Base-by-base conservation (phyloP, 2,113 vertebrate species). In the human (Homo sapiens) region DNA sequence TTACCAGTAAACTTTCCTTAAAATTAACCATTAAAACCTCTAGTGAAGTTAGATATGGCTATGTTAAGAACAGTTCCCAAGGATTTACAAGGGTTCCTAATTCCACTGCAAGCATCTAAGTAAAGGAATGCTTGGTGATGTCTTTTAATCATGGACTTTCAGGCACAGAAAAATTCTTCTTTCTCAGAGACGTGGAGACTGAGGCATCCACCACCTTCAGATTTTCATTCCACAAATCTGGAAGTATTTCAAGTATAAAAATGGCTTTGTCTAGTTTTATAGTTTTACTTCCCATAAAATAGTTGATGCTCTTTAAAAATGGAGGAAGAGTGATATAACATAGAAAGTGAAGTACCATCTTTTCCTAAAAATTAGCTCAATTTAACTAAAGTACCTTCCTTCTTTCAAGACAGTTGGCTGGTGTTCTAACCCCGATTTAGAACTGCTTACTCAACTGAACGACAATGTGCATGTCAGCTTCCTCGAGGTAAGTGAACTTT, bases 401-500 rank as follows among this genome's bases (percentile, higher is more conserved):
- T 16, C 3, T 32, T 72, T 92, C 50, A 78, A 75, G 50, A 88
- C 38, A 89, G 70, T 82, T 72, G 91, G 83, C 73, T 45, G 76
- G 72, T 12, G 32, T n/a, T 25, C 1, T 45, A 0, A 1, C 18
- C 86, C 30, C 6, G 8, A 27, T 96, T 96, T 96, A 90, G 92
- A 98, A 95, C 10, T 8, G 57, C 75, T 96, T 50, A 23, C 64
- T 96, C 85, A 76, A 57, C 10, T 59, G 45, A 82, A 89, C 35
- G 76, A 48, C 43, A 89, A 72, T 66, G 75, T 57, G 68, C 2
- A 1, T 14, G 70, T 97, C 92, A 98, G 91, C 35, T 91, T 91
- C 66, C 78, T 1, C 48, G 43, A 96, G 32, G 1, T 93, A 96
- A 43, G 0, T 88, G 96, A 97, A 94, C 80, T 96, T 52, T 80